Conservation (phyloP, 1,140 invertebrate genomes). For the Anthonomus grandis region DNA sequence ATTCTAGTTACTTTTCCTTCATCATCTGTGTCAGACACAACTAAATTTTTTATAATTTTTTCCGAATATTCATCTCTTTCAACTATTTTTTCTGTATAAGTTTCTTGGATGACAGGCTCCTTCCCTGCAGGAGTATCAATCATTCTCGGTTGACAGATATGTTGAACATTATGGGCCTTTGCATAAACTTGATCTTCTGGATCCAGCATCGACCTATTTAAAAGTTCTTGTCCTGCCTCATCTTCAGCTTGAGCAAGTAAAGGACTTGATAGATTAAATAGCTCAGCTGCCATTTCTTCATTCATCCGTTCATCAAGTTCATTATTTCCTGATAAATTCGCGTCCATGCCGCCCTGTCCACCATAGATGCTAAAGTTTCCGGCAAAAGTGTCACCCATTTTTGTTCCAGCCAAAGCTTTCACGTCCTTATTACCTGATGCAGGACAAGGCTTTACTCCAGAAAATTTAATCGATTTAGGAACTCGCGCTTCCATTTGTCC, state of each 20-base stretch:
- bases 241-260: too few species aligned
- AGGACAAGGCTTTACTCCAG: not conserved
- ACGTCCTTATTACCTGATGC: not conserved
- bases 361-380: not conserved
- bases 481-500: slow-evolving; percentile 9
- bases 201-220: slow-evolving; percentile 16
- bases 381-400: not conserved
- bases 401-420: not conserved
- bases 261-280: too few species aligned
- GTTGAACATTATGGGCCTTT: slow-evolving; percentile 1
- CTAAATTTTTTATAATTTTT: slow-evolving; percentile 20
- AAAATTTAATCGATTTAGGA: slow-evolving; percentile 1
- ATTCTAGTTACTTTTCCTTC: not conserved
- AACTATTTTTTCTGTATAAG: slow-evolving; percentile 21
- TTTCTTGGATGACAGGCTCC: slow-evolving; percentile 26
- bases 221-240: not conserved
- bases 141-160: slow-evolving; percentile 5
- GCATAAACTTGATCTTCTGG: slow-evolving; percentile 2
- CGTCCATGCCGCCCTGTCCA: too few species aligned
- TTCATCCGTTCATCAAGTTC: too few species aligned
- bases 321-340: too few species aligned
- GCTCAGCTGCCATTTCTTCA: too few species aligned
- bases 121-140: slow-evolving; percentile 15
- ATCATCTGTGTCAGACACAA: slow-evolving; percentile 21
- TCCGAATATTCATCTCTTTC: slow-evolving; percentile 17